Evolutionary conservation across 2,888 invertebrate genomes (phyloP).

Genomic region (Erebia epiphron): DNA sequence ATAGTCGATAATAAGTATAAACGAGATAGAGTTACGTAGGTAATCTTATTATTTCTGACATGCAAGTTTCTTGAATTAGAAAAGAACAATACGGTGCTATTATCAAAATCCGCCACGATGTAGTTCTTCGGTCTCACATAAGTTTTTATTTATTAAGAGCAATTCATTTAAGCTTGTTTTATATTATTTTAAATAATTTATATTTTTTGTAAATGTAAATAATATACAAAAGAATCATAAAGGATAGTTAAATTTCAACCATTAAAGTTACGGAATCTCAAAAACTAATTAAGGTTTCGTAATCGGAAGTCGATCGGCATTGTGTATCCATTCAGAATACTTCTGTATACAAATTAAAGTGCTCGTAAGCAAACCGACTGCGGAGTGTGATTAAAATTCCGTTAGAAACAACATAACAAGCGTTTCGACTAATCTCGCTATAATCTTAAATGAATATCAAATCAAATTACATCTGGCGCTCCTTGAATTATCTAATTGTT

Average conservation of each 20-base stretch:
- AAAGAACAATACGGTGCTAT: not conserved
- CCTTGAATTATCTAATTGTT: slow-evolving; percentile 1
- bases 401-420: slow-evolving; percentile 21
- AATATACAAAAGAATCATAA: not conserved
- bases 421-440: slow-evolving; percentile 22
- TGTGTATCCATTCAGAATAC: slow-evolving; percentile 21
- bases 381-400: slow-evolving; percentile 38
- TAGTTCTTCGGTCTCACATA: no score
- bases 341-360: slow-evolving; percentile 30
- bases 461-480: slow-evolving; percentile 13
- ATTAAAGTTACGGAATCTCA: slow-evolving; percentile 21
- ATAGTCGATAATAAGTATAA: no score
- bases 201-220: no score
- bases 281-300: slow-evolving; percentile 34
- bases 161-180: no score
- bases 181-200: no score
- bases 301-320: slow-evolving; percentile 26
- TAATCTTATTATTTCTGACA: not conserved
- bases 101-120: not conserved
- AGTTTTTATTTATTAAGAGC: no score
- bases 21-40: not conserved
- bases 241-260: not conserved
- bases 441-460: slow-evolving; percentile 22
- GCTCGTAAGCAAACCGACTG: slow-evolving; percentile 23
- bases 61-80: not conserved